A percentile compares a stretch with the other conserved stretches of the same genome.
Conservation (phyloP, 1,140 invertebrate genomes). For the Thaumetopoea pityocampa region DNA sequence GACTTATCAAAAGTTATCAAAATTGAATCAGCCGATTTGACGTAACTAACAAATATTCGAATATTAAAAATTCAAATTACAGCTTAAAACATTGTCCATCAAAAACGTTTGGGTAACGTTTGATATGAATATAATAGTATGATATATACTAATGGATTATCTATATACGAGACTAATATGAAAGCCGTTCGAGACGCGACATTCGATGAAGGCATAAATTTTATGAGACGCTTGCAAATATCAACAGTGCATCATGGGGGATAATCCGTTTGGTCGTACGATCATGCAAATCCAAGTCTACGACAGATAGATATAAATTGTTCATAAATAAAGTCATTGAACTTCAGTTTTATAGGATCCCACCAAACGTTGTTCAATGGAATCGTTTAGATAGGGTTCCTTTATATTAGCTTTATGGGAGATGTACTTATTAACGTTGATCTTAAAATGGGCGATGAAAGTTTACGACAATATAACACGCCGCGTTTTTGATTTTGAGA, state of each 20-base stretch:
- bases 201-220: slow-evolving; percentile 31
- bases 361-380: slow-evolving; percentile 6
- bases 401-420: no score
- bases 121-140: slow-evolving; percentile 1
- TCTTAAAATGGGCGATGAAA: no score
- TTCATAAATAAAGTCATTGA: slow-evolving; percentile 27
- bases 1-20: no score
- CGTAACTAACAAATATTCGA: no score
- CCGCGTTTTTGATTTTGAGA: no score
- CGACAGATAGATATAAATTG: slow-evolving; percentile 36
- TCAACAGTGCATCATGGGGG: slow-evolving; percentile 35
- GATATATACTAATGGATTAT: neutral
- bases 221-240: slow-evolving; percentile 28
- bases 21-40: no score
- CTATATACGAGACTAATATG: slow-evolving; percentile 10
- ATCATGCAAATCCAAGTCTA: slow-evolving; percentile 34
- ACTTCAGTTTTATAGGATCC: slow-evolving; percentile 15
- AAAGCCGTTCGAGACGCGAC: slow-evolving; percentile 15
- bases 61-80: no score
- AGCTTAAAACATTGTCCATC: no score
- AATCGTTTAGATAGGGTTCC: no score
- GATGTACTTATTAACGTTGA: no score
- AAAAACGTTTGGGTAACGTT: slow-evolving; percentile 1
- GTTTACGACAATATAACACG: no score
- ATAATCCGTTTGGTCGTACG: slow-evolving; percentile 33